Conservation (phyloP, 2,113 vertebrate genomes). For the Nesoenas mayeri region DNA sequence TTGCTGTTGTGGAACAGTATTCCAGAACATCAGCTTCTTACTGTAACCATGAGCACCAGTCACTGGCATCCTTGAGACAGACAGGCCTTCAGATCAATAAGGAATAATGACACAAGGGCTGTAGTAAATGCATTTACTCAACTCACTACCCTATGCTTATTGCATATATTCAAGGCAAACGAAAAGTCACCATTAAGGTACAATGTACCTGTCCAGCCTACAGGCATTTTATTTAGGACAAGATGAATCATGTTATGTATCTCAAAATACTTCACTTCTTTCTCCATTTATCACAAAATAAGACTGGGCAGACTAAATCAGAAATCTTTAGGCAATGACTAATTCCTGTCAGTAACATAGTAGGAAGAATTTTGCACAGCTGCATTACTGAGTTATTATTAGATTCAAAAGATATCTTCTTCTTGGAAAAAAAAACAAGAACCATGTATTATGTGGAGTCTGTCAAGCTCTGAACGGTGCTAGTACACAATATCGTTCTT, state of each 20-base stretch:
- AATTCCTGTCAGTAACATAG: neutral
- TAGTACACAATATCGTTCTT: neutral
- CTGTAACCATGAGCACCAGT: fast-evolving
- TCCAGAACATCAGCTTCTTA: neutral
- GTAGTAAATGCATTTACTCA: neutral
- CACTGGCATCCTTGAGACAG: neutral
- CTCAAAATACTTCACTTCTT: neutral
- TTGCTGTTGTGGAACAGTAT: neutral
- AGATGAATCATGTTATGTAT: neutral
- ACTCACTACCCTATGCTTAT: neutral
- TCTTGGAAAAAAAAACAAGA: neutral
- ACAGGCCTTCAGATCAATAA: neutral
- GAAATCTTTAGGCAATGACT: neutral
- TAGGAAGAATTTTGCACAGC: neutral
- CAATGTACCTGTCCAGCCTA: neutral
- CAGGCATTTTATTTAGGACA: neutral
- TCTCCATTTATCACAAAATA: neutral
- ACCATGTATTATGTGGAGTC: neutral
- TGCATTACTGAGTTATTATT: neutral
- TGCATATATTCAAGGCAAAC: neutral
- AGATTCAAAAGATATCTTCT: neutral
- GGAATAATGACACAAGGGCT: neutral
- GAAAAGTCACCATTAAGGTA: neutral
- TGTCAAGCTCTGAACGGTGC: neutral
- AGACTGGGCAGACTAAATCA: neutral